Conservation (phyloP, 2,113 vertebrate species). For the Odocoileus hemionus region DNA sequence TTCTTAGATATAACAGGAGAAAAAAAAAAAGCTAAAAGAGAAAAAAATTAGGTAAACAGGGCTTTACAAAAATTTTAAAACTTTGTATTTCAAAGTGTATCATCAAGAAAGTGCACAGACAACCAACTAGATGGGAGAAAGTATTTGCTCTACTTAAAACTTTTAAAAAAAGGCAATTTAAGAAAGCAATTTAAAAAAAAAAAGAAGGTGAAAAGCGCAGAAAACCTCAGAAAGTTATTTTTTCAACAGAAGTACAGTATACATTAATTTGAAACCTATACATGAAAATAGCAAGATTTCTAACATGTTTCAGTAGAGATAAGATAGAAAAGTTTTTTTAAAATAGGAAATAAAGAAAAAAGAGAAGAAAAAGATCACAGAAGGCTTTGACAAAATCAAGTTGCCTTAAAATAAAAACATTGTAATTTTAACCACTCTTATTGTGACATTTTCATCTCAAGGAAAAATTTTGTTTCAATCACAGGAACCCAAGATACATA, state of each 20-base stretch:
- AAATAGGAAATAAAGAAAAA: not conserved
- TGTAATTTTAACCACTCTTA: conserved; percentile 54
- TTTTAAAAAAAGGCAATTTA: not conserved
- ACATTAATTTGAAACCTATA: not conserved
- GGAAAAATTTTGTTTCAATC: conserved; percentile 65
- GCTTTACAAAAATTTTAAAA: not conserved
- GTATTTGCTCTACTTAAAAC: not conserved
- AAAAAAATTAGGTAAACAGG: not conserved
- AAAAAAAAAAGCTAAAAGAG: not conserved
- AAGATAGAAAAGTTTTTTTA: not conserved
- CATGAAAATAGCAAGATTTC: not conserved
- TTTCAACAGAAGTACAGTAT: not conserved
- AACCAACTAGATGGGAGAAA: not conserved
- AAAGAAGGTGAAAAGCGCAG: not conserved
- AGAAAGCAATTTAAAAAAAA: not conserved
- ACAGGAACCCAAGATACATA: conserved; percentile 55
- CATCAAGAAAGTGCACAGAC: not conserved
- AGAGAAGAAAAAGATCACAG: not conserved
- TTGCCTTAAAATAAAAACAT: conserved; percentile 32
- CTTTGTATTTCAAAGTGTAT: not conserved
- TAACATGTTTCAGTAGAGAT: conserved; percentile 29
- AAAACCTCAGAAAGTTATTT: not conserved
- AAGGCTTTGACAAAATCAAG: conserved; percentile 37
- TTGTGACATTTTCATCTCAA: conserved; percentile 42
- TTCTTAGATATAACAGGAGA: not conserved